Conservation (phyloP, 2,888 invertebrate genomes). For the Drosophila nr. perissopoda region DNA sequence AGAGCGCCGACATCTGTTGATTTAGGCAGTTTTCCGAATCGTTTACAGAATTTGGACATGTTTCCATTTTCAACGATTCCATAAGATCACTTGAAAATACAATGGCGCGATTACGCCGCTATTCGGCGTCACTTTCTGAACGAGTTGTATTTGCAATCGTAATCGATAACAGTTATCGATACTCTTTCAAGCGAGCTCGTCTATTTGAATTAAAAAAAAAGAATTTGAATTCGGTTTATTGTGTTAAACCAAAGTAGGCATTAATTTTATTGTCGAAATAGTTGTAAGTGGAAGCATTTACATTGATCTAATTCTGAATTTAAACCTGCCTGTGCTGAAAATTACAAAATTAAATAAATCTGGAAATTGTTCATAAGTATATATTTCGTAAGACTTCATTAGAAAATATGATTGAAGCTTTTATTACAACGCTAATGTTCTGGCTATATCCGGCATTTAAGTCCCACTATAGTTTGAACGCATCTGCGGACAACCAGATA, state of each 20-base stretch:
- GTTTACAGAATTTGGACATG: not conserved
- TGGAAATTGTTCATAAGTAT: not conserved
- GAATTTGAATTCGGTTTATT: not conserved
- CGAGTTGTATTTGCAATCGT: not conserved
- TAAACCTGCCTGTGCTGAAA: not conserved
- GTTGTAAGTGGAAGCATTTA: not conserved
- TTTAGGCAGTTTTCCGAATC: not conserved
- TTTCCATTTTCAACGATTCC: slow-evolving; percentile 22
- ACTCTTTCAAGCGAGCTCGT: not conserved
- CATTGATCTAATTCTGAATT: not conserved
- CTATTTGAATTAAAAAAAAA: not conserved
- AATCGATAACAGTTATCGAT: not conserved
- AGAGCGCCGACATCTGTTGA: not conserved
- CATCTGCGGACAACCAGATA: slow-evolving; percentile 88
- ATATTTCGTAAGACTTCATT: not conserved
- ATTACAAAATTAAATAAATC: not conserved
- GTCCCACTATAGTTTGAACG: slow-evolving; percentile 93
- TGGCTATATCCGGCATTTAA: slow-evolving; percentile 97
- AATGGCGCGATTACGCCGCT: not conserved
- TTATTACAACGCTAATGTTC: slow-evolving; percentile 88
- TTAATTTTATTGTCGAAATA: not conserved
- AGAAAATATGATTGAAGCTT: slow-evolving; percentile 40
- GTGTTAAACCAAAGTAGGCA: not conserved
- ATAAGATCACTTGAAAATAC: not conserved
- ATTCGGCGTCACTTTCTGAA: not conserved